These are phyloP conservation scores for Heliconius nattereri DNA, from an alignment of 1,140 invertebrate genomes.

Conservation along the genomic window DNA sequence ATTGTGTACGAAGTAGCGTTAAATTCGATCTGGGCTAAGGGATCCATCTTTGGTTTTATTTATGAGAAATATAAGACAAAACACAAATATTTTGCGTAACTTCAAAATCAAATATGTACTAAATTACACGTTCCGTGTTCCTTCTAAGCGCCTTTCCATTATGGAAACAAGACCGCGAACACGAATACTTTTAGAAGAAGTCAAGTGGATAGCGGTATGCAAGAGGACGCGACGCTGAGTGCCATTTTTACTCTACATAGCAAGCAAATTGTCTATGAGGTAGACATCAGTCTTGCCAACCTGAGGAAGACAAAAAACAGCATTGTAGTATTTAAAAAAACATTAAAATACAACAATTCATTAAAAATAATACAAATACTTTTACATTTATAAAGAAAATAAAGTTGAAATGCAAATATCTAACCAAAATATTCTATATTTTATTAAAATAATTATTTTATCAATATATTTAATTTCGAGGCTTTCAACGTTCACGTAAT, in stretches of 20 bases:
- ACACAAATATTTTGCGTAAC: conserved; percentile 6
- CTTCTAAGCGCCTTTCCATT: background rate
- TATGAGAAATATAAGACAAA: conserved; percentile 1
- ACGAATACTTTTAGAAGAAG: conserved; percentile 18
- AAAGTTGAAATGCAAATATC: no score
- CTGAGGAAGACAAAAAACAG: no score
- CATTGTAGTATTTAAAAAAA: no score
- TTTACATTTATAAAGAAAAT: no score
- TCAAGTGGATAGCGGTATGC: background rate
- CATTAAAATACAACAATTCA: no score
- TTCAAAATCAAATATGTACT: background rate
- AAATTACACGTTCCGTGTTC: background rate
- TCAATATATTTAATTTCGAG: no score
- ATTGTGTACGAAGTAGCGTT: conserved; percentile 27
- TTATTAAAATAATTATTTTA: no score
- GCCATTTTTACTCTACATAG: background rate
- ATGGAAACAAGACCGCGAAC: conserved; percentile 11
- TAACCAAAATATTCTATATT: no score
- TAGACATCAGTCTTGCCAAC: background rate
- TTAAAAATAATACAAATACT: no score
- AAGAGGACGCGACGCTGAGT: background rate
- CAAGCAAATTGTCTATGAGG: background rate
- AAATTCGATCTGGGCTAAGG: conserved; percentile 35
- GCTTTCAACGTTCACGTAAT: no score
- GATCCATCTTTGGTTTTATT: conserved; percentile 33